These are phyloP conservation scores for Physella acuta DNA, from an alignment of 1,140 invertebrate species.

Conservation along the genomic window DNA sequence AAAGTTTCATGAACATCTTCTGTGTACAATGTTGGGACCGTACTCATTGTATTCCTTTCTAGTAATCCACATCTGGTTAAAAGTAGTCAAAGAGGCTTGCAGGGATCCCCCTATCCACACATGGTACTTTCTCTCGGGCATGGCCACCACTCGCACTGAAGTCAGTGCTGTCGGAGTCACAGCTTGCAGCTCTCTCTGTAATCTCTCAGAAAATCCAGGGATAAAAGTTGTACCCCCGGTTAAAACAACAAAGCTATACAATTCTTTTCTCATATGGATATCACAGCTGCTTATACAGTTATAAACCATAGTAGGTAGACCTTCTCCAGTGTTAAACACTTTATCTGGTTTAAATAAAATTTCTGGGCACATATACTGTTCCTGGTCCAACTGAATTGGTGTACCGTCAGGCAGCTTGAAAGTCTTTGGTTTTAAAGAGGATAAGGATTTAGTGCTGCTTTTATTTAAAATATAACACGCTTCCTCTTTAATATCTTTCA, in stretches of 20 bases:
- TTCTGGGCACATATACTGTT: not conserved
- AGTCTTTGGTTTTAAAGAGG: no score
- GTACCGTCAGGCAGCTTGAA: not conserved
- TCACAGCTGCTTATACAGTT: not conserved
- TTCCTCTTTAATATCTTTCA: not conserved
- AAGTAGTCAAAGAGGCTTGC: not conserved
- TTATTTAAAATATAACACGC: not conserved
- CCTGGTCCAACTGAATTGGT: not conserved
- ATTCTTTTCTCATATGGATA: not conserved
- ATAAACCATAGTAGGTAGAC: not conserved
- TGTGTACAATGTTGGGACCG: constrained; percentile 1
- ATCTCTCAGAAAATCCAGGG: not conserved
- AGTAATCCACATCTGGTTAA: not conserved
- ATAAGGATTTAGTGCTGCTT: not conserved
- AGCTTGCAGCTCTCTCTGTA: not conserved
- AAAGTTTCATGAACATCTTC: not conserved
- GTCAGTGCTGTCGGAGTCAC: no score
- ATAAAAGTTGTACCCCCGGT: not conserved
- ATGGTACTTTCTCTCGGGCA: not conserved
- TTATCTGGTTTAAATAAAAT: not conserved
- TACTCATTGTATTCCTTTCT: constrained; percentile 10
- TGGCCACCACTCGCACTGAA: no score
- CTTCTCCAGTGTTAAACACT: not conserved
- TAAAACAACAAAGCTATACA: not conserved
- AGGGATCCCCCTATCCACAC: constrained; percentile 16